Base-by-base conservation (phyloP, 1,140 invertebrate species). In the Heterodera carotae region DNA sequence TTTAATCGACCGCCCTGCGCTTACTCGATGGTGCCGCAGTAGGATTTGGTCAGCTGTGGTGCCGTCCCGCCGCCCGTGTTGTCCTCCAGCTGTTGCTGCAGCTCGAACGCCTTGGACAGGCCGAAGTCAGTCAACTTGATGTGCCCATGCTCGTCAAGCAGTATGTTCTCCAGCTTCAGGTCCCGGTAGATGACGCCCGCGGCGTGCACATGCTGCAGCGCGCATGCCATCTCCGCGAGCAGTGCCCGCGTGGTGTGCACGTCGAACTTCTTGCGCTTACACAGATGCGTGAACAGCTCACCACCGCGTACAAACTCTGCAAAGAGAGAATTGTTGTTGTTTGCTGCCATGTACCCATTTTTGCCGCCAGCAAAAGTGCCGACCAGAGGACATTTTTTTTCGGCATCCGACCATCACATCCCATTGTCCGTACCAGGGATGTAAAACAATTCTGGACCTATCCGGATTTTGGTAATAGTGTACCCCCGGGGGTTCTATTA, bases 11-110 rank as follows among this genome's bases (percentile, higher is more conserved):
- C 43, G 34, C 31, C 34, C 12, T 25, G 68, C 7, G 27, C 27
- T 60, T 90, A 90, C 87, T 98, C 96, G 79, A 98, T 94, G 64
- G 96, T 98, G 29, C 96, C 96, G 89, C 96, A 98, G 89, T 97
- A 98, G 27, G 95, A 97, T 89, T 95, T 96, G 0, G 96, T 93
- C 82, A 90, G 84, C 92, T 91, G 87, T 85, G 83, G 27, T 84
- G 77, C 75, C 12, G 12, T 18, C 12, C 12, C 18, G 48, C 1
- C 48, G 12, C 76, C 78, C 3, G 48, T 22, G 48, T 0, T 18
- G 18, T 22, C 3, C 12, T 53, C 39, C 39, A 18, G 48, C 18
- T 53, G 1, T 22, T 53, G 48, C 18, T 53, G 48, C 12, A 77
- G 76, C 15, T 81, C 67, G 87, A 93, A 93, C 88, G 94, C 93